A percentile compares a stretch with the other conserved stretches of the same genome.
These are phyloP conservation scores for Platycheirus albimanus DNA, from an alignment of 2,888 invertebrate species.

Conservation along the genomic window DNA sequence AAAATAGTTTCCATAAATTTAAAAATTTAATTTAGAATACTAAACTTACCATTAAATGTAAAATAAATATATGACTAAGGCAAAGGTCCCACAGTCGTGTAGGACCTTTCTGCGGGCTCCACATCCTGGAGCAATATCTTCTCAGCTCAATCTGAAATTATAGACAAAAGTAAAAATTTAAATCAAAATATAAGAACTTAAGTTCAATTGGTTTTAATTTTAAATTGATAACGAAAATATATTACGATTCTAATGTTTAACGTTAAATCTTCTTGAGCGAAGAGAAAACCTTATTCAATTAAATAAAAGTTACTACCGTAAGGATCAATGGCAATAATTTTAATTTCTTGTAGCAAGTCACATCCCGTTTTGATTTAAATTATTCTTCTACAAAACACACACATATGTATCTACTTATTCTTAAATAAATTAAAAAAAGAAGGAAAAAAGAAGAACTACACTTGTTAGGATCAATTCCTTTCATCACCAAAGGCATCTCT, in stretches of 20 bases:
- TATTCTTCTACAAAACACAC: neutral
- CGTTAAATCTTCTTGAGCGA: too few species aligned
- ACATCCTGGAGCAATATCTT: conserved; percentile 82
- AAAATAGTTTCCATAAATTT: neutral
- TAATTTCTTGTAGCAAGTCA: too few species aligned
- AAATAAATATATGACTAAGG: conserved; percentile 81
- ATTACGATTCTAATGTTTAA: too few species aligned
- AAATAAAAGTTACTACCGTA: neutral
- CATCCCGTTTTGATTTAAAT: neutral
- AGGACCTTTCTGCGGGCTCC: conserved; percentile 83
- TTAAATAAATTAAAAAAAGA: neutral
- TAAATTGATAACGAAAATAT: too few species aligned
- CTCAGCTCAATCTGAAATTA: conserved; percentile 80
- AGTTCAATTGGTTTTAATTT: too few species aligned
- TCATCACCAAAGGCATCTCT: conserved; percentile 27
- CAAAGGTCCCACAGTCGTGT: conserved; percentile 83
- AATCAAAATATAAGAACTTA: too few species aligned
- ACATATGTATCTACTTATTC: too few species aligned
- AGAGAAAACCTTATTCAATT: neutral
- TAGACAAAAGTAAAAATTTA: conserved; percentile 50
- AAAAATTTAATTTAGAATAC: too few species aligned
- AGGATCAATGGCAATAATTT: neutral
- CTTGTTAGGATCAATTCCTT: neutral
- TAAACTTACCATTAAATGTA: conserved; percentile 82
- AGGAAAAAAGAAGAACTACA: neutral